These are phyloP conservation scores for Siphamia tubifer DNA, from an alignment of 2,113 vertebrate genomes.

Conservation along the genomic window DNA sequence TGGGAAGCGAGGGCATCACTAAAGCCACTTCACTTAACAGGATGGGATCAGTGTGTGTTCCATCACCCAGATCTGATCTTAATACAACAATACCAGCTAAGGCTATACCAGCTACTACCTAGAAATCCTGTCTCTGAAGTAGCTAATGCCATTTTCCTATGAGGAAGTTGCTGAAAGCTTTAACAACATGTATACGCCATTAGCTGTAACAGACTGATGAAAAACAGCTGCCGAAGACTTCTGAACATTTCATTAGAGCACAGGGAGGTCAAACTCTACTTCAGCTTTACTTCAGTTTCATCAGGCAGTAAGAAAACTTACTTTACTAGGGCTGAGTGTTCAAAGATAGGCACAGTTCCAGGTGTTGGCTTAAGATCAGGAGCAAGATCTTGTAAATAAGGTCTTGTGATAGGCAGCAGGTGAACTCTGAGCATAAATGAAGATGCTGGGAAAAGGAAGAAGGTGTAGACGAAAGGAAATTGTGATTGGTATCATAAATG, in stretches of 20 bases:
- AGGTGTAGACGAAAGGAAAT: not conserved
- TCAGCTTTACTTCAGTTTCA: not conserved
- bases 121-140: not conserved
- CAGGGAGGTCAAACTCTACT: not conserved
- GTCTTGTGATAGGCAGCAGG: too few relatives aligned
- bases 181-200: too few relatives aligned
- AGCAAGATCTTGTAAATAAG: not conserved
- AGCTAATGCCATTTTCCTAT: not conserved
- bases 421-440: not conserved
- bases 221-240: not conserved
- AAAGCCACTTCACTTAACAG: slow-evolving; percentile 72
- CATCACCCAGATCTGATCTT: slow-evolving; percentile 44
- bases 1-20: slow-evolving; percentile 76
- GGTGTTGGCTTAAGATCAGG: not conserved
- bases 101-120: slow-evolving; percentile 24
- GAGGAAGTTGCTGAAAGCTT: too few relatives aligned
- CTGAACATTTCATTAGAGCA: too few relatives aligned
- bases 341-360: not conserved
- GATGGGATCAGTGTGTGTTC: slow-evolving; percentile 44
- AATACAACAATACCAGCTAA: slow-evolving; percentile 23
- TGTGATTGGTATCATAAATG: too few relatives aligned
- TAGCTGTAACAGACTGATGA: not conserved
- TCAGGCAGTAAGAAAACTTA: not conserved
- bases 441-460: too few relatives aligned
- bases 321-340: not conserved